These are phyloP conservation scores for Sminthurides aquaticus DNA, from an alignment of 2,888 invertebrate genomes.

Conservation along the genomic window DNA sequence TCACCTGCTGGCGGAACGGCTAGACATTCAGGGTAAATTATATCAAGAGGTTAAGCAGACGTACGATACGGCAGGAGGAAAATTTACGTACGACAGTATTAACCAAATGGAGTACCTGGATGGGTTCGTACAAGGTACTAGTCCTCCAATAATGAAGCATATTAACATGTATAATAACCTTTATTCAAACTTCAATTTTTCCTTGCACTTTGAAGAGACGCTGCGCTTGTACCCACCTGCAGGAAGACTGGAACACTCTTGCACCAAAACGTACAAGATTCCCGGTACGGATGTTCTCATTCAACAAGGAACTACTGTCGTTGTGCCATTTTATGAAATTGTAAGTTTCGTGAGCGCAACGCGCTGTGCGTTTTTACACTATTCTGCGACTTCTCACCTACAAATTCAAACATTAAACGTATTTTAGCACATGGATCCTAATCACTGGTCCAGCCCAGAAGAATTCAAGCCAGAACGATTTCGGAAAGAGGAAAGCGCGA, in stretches of 20 bases:
- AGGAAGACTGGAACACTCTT: neutral
- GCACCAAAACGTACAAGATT: neutral
- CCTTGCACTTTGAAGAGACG: neutral
- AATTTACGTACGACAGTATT: neutral
- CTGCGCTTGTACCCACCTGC: neutral
- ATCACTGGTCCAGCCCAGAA: neutral
- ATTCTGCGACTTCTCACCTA: neutral
- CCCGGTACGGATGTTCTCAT: neutral
- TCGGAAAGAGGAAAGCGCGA: neutral
- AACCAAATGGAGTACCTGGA: neutral
- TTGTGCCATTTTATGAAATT: neutral
- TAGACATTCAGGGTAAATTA: neutral
- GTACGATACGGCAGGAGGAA: neutral
- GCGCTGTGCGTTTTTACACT: neutral
- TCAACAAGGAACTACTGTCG: neutral
- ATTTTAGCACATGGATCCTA: neutral
- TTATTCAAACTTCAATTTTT: too few relatives aligned
- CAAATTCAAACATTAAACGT: neutral
- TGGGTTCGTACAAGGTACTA: neutral
- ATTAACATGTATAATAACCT: neutral
- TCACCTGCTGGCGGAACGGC: neutral
- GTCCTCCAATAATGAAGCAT: neutral
- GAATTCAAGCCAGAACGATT: neutral
- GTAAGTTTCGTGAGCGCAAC: too few relatives aligned
- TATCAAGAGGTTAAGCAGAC: neutral